Percentiles rank a stretch among this genome's conserved stretches.
Evolutionary conservation across 2,888 invertebrate genomes (phyloP).

Genomic region (Calameuta filiformis): DNA sequence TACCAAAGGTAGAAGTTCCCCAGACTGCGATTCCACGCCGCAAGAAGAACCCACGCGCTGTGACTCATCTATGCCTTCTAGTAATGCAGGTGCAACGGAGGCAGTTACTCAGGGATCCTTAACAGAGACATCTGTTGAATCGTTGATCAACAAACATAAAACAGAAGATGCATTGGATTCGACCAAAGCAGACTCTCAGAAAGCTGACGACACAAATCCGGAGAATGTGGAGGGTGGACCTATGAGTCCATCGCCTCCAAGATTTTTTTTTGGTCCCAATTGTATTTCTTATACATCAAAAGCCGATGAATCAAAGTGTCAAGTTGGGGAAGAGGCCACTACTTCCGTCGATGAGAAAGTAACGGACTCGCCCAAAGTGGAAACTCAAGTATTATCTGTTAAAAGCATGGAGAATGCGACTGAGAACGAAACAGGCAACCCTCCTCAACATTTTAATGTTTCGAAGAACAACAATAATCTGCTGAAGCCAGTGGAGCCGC

Average conservation of each 20-base stretch:
- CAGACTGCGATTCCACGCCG: background rate
- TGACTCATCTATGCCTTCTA: background rate
- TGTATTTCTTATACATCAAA: conserved; percentile 57
- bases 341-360: conserved; percentile 37
- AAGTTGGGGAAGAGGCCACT: conserved; percentile 25
- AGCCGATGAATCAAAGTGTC: conserved; percentile 16
- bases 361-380: conserved; percentile 31
- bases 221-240: background rate
- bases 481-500: conserved; percentile 22
- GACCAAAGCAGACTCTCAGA: background rate
- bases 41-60: background rate
- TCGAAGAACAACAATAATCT: conserved; percentile 41
- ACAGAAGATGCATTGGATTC: background rate
- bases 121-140: conserved; percentile 1
- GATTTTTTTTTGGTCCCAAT: conserved; percentile 64
- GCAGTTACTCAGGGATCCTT: background rate
- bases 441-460: background rate
- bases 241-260: conserved; percentile 38
- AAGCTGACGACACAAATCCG: background rate
- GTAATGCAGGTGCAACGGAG: background rate
- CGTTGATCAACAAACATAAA: background rate
- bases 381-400: conserved; percentile 38
- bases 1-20: background rate
- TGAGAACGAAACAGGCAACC: conserved; percentile 4
- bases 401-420: conserved; percentile 29